Evolutionary conservation across 2,113 vertebrate species (phyloP), one percentile per base, ranked within the genome.

Genomic region (Poecilia latipinna): DNA sequence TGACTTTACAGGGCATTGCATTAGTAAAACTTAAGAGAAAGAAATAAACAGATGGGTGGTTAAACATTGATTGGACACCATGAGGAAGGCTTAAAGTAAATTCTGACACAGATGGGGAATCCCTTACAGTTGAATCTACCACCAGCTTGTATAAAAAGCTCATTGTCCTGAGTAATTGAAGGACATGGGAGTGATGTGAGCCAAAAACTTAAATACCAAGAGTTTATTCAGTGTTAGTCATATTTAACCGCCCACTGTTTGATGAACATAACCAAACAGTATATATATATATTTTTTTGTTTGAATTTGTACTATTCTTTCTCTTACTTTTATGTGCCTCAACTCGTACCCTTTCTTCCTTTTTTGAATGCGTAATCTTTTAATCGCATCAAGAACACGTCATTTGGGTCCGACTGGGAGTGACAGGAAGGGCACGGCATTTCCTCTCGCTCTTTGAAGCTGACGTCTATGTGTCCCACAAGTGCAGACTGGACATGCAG

Each of bases 391-490:
- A 62, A 13, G 22, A 69, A 75, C 79, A 90, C 89, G 82, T 91
- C 90, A 91, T 88, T 70, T 61, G 65, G 61, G 80, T 86, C 79
- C 57, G 78, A 78, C 66, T 72, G 86, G 91, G 90, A 92, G 89
- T 84, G 84, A 90, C 93, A 92, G 94, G 93, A 94, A 94, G 89
- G 93, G 92, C 85, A 86, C 70, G 63, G 86, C 86, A 72, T 88
- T 93, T 94, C 91, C 92, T 86, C 86, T 73, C 12, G 26, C 77
- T 70, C 91, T 94, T 94, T 94, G 86, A 93, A 91, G 88, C 88
- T 17, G 48, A 74, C 83, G 68, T 70, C 80, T 79, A 28, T 76
- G 88, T 63, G 74, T 88, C 84, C 85, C 80, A 77, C 78, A 57
- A 90, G 85, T 65, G 11, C 37, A 17, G 42, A 76, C 82, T 75